Base-by-base conservation (phyloP, 1,140 invertebrate genomes). In the Drosophila sturtevanti region DNA sequence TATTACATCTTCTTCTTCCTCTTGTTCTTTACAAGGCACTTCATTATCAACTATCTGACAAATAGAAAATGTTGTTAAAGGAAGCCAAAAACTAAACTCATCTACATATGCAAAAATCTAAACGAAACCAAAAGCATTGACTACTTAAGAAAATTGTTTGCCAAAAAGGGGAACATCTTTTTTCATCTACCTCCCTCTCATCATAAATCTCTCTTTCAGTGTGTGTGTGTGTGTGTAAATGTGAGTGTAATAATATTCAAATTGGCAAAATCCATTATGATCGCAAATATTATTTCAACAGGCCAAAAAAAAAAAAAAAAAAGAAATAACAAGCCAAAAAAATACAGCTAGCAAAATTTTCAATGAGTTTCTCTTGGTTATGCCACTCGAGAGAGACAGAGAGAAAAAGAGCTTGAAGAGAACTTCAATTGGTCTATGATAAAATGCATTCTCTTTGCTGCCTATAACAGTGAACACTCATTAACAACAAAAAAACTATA, bases 71-170 rank as follows among this genome's bases (percentile, higher is more conserved):
- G 65, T 73, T 77, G 27, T 35, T 31, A 34, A 34, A 48, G 41
- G 52, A 34, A 31, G 52, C 52, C 24, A 55, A 48, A 48, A 48
- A 48, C 41, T 48, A 62, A 74, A 72, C 69, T 59, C 68, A 86
- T 86, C 79, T 81, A 64, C 82, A 81, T 78, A 75, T 82, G 79
- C 81, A 79, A 79, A 79, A 85, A 76, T 82, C 80, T 79, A 85
- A 79, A 79, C 56, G 73, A 74, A 38, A 34, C 69, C 64, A 37
- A 63, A 55, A 73, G 74, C 74, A 62, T 65, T 71, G 70, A 66
- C 76, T 87, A 87, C 82, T 87, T 89, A 87, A 89, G 82, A 79
- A 87, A 87, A 87, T 87, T 87, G 84, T 87, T 87, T 87, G 84
- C 79, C 79, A 51, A 70, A 72, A 71, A 52, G 67, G 62, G 37